These are phyloP conservation scores for Coendou prehensilis DNA, from an alignment of 2,797 vertebrate species.

Conservation along the genomic window DNA sequence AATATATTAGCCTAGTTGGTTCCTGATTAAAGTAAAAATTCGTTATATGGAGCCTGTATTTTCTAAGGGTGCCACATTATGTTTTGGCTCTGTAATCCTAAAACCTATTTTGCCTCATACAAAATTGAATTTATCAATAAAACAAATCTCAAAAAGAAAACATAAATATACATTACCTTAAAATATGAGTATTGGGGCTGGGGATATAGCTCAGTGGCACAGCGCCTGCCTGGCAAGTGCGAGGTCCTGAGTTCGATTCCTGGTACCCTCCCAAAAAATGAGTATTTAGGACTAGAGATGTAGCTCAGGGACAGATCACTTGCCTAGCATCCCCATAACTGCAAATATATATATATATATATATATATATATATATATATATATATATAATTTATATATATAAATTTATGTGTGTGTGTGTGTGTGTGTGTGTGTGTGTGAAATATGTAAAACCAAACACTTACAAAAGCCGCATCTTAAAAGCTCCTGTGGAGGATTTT, in stretches of 20 bases:
- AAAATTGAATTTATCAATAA: constrained; percentile 61
- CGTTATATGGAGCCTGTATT: constrained; percentile 28
- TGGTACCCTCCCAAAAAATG: no score
- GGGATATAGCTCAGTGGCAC: no score
- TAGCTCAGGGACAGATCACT: neutral
- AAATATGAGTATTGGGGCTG: constrained; percentile 42
- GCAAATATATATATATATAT: neutral
- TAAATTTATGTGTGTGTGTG: constrained; percentile 45
- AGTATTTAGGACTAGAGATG: neutral
- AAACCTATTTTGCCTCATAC: constrained; percentile 51
- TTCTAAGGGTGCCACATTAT: constrained; percentile 24
- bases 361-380: neutral
- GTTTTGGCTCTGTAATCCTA: constrained; percentile 25
- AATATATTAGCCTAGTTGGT: neutral
- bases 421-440: constrained; percentile 54
- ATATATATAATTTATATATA: neutral
- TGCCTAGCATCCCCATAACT: neutral
- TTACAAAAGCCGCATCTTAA: constrained; percentile 62
- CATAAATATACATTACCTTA: constrained; percentile 34
- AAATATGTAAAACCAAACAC: constrained; percentile 54
- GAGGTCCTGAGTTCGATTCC: no score
- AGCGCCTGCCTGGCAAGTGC: no score
- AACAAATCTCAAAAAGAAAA: constrained; percentile 59
- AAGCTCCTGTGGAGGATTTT: constrained; percentile 12
- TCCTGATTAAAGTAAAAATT: constrained; percentile 41